Evolutionary conservation across 2,888 invertebrate species (phyloP).

Genomic region (Plusia festucae): DNA sequence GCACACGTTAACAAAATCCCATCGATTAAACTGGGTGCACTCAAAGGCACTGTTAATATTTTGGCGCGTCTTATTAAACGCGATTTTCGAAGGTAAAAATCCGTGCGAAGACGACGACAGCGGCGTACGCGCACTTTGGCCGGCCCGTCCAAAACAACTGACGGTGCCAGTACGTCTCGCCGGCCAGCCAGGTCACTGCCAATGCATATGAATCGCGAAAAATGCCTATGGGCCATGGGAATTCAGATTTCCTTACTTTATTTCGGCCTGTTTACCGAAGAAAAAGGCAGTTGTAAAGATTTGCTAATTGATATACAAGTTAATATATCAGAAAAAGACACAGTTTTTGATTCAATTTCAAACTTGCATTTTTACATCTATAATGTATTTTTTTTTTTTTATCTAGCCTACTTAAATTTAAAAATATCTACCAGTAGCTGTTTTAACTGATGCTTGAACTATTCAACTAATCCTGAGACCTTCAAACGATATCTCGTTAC

Average conservation of each 20-base stretch:
- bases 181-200: slow-evolving; percentile 77
- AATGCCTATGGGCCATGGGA: slow-evolving; percentile 44
- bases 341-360: slow-evolving; percentile 12
- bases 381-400: too few relatives aligned
- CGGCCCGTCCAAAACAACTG: slow-evolving; percentile 85
- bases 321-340: slow-evolving; percentile 33
- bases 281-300: slow-evolving; percentile 40
- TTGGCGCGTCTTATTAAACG: slow-evolving; percentile 50
- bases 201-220: slow-evolving; percentile 61
- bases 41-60: slow-evolving; percentile 33
- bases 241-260: slow-evolving; percentile 53
- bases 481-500: slow-evolving; percentile 33
- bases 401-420: too few relatives aligned
- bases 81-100: slow-evolving; percentile 54
- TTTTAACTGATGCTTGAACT: slow-evolving; percentile 1
- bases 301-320: slow-evolving; percentile 30
- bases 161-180: slow-evolving; percentile 81
- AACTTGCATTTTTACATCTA: too few relatives aligned
- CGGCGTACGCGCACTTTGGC: slow-evolving; percentile 75
- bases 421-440: neutral
- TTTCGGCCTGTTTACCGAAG: slow-evolving; percentile 50
- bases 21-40: slow-evolving; percentile 47
- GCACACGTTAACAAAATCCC: slow-evolving; percentile 31
- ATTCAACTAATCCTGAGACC: slow-evolving; percentile 5
- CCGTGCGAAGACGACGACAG: slow-evolving; percentile 39